Conservation (phyloP, 1,140 invertebrate genomes). For the Bombus waltoni region DNA sequence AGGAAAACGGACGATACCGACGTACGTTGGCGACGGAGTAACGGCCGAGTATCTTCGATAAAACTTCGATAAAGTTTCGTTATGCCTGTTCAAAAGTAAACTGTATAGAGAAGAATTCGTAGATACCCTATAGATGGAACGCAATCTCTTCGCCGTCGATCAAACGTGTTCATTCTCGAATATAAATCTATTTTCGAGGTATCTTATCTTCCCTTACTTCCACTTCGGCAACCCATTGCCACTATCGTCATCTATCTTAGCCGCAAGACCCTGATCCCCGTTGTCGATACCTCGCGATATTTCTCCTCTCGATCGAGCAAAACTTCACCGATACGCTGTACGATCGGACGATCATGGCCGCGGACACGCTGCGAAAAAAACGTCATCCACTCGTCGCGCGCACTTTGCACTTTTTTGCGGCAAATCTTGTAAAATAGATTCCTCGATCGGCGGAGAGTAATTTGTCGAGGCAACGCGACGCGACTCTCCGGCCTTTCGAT, state of each 20-base stretch:
- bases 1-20: no score
- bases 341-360: not conserved
- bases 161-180: not conserved
- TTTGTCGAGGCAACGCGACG: not conserved
- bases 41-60: no score
- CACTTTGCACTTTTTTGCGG: not conserved
- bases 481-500: no score
- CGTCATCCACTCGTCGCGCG: not conserved
- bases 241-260: not conserved
- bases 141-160: not conserved
- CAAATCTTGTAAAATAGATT: not conserved
- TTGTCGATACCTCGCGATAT: conserved; percentile 5
- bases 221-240: not conserved
- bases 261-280: not conserved
- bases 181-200: not conserved
- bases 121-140: no score
- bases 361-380: not conserved
- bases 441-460: not conserved
- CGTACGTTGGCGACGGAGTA: no score
- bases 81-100: no score
- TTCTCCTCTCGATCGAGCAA: not conserved
- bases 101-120: no score
- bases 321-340: not conserved
- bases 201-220: not conserved
- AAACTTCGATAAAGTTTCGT: no score